phyloP scores from a whole-genome alignment of 2,797 vertebrate genomes.

The Diglossa cyanea region DNA sequence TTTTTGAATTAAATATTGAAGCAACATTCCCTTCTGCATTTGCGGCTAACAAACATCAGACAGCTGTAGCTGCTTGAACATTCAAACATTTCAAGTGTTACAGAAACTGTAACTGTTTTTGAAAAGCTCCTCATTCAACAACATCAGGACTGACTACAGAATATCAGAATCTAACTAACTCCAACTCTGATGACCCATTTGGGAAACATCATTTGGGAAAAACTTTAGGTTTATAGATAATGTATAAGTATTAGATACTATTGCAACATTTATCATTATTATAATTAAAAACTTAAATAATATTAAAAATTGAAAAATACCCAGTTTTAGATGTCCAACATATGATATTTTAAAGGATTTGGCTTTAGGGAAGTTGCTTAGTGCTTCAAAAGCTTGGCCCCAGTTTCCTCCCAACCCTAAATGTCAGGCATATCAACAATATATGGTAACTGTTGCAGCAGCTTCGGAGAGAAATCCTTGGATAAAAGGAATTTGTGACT shows the following conservation, averaged over 20 bases:
- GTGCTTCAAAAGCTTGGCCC: background rate
- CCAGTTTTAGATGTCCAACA: background rate
- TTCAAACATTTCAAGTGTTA: background rate
- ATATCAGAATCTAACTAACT: background rate
- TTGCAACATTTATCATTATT: background rate
- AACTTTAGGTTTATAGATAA: background rate
- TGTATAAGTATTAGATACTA: background rate
- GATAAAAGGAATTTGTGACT: background rate
- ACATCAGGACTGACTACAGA: background rate
- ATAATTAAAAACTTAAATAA: background rate
- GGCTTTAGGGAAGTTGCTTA: background rate
- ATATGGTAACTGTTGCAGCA: background rate
- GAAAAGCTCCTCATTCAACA: background rate
- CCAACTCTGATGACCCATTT: background rate
- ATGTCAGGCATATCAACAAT: conserved; percentile 6
- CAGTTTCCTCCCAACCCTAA: background rate
- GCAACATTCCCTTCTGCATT: background rate
- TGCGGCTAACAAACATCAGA: background rate
- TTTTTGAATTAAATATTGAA: background rate
- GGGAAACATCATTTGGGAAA: background rate
- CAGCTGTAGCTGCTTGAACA: background rate
- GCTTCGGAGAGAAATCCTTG: conserved; percentile 7
- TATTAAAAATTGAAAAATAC: background rate
- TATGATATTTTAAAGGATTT: background rate
- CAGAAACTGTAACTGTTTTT: background rate